A percentile compares a stretch with the other conserved stretches of the same genome.
Evolutionary conservation across 2,888 invertebrate species (phyloP).

Genomic region (Frankliniella intonsa): DNA sequence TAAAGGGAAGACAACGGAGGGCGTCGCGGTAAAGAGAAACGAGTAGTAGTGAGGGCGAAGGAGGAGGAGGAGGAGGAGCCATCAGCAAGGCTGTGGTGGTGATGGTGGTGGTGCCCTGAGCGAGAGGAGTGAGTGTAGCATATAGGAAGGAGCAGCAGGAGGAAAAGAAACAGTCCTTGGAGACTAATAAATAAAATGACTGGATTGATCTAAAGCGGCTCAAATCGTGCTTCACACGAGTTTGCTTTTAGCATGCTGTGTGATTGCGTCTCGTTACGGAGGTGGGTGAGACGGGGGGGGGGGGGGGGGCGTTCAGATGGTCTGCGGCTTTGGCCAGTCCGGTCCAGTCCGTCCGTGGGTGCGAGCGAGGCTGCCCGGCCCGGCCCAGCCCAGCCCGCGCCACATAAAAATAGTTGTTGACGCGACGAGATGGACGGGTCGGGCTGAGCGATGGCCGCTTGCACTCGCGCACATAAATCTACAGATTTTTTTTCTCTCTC

Average conservation of each 20-base stretch:
- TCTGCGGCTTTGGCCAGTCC: background rate
- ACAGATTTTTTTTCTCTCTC: no score
- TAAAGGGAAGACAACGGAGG: background rate
- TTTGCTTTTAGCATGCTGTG: slow-evolving; percentile 19
- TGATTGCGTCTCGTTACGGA: slow-evolving; percentile 16
- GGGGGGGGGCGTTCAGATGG: background rate
- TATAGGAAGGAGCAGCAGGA: background rate
- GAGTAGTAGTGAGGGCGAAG: background rate
- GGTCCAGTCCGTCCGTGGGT: background rate
- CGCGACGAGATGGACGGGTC: background rate
- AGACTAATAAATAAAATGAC: slow-evolving; percentile 21
- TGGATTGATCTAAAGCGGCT: slow-evolving; percentile 7
- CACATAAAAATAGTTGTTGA: background rate
- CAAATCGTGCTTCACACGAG: slow-evolving; percentile 21
- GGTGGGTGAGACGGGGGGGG: background rate
- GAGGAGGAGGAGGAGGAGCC: background rate
- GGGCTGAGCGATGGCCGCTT: no score
- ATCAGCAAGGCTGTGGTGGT: background rate
- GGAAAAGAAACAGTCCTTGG: background rate
- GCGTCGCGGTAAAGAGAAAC: background rate
- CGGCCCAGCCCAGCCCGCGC: background rate
- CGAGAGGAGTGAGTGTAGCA: background rate
- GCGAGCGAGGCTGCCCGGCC: background rate
- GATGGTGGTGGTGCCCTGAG: background rate
- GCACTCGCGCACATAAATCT: no score